A percentile compares a stretch with the other conserved stretches of the same genome.
These are phyloP conservation scores for Corythornis cristatus DNA, from an alignment of 2,113 vertebrate species.

Conservation along the genomic window DNA sequence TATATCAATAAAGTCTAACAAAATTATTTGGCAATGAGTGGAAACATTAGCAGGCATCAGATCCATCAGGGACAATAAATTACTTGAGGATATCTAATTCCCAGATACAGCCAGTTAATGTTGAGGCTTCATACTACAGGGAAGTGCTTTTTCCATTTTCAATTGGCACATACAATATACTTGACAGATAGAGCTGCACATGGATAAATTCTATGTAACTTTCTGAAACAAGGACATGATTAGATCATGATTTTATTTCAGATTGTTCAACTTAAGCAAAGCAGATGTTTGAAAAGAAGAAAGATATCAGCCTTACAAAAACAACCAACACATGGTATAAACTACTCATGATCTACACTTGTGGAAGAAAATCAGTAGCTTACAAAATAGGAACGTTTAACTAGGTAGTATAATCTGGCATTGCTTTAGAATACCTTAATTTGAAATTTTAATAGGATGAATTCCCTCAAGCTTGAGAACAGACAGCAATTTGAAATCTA, in stretches of 20 bases:
- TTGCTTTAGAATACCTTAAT: neutral
- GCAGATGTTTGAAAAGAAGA: neutral
- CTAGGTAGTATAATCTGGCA: neutral
- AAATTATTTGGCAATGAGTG: neutral
- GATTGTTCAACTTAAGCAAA: neutral
- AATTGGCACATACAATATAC: neutral
- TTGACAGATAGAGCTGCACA: neutral
- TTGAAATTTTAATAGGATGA: neutral
- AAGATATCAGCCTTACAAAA: neutral
- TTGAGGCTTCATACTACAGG: neutral
- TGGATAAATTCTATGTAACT: neutral
- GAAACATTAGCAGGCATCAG: neutral
- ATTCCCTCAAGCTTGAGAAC: neutral
- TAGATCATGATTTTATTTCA: neutral
- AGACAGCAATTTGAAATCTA: neutral
- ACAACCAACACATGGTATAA: neutral
- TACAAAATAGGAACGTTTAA: neutral
- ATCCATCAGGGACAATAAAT: neutral
- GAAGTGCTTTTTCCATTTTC: constrained; percentile 1
- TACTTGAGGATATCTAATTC: neutral
- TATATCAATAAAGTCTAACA: neutral
- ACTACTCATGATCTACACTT: neutral
- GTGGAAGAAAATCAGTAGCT: neutral
- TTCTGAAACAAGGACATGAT: neutral
- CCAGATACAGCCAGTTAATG: neutral